phyloP scores from a whole-genome alignment of 2,888 invertebrate genomes.

The Sinelater perroti region DNA sequence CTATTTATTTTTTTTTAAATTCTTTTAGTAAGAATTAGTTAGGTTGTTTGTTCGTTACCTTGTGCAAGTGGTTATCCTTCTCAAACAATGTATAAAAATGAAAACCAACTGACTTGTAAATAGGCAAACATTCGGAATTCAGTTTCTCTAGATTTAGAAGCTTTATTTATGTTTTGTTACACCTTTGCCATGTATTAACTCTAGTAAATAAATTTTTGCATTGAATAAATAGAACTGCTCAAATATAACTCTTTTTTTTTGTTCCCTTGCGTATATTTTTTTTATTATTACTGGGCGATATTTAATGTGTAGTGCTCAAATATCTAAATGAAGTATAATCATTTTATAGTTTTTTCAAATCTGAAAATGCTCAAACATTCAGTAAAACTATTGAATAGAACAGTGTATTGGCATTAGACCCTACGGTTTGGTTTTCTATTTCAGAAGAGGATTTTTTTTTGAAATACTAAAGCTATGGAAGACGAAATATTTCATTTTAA shows the following conservation, averaged over 20 bases:
- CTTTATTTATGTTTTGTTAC: constrained; percentile 53
- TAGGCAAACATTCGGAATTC: constrained; percentile 41
- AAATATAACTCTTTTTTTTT: constrained; percentile 14
- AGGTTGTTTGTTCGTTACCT: constrained; percentile 48
- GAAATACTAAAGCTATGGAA: too few species aligned
- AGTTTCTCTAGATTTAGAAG: constrained; percentile 51
- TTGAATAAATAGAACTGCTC: constrained; percentile 49
- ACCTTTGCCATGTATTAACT: constrained; percentile 54
- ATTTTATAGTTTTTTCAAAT: too few species aligned
- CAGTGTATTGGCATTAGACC: too few species aligned
- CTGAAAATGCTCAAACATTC: too few species aligned
- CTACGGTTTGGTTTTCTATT: too few species aligned
- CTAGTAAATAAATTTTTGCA: constrained; percentile 55
- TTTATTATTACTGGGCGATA: too few species aligned
- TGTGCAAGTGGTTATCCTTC: constrained; percentile 40
- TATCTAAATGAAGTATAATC: too few species aligned
- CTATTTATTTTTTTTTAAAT: constrained; percentile 50
- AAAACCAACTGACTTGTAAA: constrained; percentile 48
- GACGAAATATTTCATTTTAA: too few species aligned
- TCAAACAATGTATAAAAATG: constrained; percentile 40
- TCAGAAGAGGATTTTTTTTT: too few species aligned
- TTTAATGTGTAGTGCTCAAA: too few species aligned
- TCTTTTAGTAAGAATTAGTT: constrained; percentile 45
- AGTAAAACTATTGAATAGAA: too few species aligned
- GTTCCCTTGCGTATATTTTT: neutral